A percentile compares a stretch with the other conserved stretches of the same genome.
Evolutionary conservation across 2,888 invertebrate species (phyloP).

Genomic region (Cephus spinipes): DNA sequence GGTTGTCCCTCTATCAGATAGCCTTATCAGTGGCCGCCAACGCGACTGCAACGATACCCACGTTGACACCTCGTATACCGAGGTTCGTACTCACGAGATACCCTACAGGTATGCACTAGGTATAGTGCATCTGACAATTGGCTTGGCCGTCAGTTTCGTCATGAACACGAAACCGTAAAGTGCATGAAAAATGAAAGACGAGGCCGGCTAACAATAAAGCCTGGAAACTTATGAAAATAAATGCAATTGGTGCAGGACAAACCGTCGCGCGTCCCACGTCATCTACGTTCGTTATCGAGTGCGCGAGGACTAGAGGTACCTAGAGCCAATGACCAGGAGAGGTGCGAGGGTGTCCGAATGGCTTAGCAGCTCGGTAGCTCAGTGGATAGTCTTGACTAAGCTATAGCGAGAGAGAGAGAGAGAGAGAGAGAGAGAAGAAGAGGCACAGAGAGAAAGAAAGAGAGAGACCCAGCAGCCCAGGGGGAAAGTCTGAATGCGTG

Average conservation of each 20-base stretch:
- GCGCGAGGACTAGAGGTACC: not conserved
- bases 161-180: not conserved
- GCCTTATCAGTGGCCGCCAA: not conserved
- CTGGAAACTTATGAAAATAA: not conserved
- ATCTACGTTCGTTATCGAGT: not conserved
- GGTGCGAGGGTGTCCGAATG: not conserved
- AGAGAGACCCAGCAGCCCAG: constrained; percentile 1
- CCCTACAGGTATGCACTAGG: not conserved
- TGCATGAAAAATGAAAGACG: not conserved
- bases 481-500: constrained; percentile 8
- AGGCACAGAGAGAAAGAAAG: constrained; percentile 5
- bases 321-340: not conserved
- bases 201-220: not conserved
- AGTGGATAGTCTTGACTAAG: not conserved
- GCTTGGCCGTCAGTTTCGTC: not conserved
- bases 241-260: not conserved
- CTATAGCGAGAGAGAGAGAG: not conserved
- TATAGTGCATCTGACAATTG: not conserved
- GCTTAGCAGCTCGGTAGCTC: not conserved
- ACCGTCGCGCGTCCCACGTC: not conserved
- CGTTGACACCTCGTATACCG: not conserved
- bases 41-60: not conserved
- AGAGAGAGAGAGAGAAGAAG: constrained; percentile 9
- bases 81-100: not conserved
- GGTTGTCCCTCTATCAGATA: not conserved